Evolutionary conservation across 2,113 vertebrate genomes (phyloP), one percentile per base, ranked within the genome.

Genomic region (Apodemus speciosus): DNA sequence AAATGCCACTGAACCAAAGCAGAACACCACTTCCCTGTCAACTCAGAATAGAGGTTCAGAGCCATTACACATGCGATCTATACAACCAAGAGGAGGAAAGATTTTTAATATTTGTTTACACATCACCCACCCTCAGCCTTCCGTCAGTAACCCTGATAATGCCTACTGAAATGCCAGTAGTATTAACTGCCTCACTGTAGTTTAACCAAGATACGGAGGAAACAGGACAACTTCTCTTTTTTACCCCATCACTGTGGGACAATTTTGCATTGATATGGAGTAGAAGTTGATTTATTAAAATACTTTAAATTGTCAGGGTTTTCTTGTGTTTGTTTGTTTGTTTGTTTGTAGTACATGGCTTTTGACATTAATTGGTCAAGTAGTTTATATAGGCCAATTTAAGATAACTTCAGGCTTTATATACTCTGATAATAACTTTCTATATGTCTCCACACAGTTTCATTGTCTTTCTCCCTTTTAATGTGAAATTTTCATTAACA

Each of bases 401-500:
- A 56, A 81, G 56, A 51, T 0, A 2, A 25, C 64, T 85, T 85
- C 83, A 71, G 23, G 49, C 25, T 66, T 51, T 60, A 62, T 21
- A 23, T 43, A 18, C 25, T 43, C 73, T 38, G 89, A 5, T 46
- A 64, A 77, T 30, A 7, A 8, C 11, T 89, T 71, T 92, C 38
- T 77, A 9, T 64, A 56, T 18, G n/a, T 97, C 90, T 85, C 79
- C 77, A n/a, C 49, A 16, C 76, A 88, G 72, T 60, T 85, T 93
- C 91, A 88, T 97, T 87, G 95, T 92, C 93, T 85, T 93, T 77
- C 81, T 88, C 93, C 0, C 86, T 87, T 87, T 94, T 81, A 89
- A 93, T 84, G 32, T 71, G 95, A 89, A 96, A 91, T 97, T 98
- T 97, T 97, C 87, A 94, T 85, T 80, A 92, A 84, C 96, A 97